Conservation (phyloP, 2,113 vertebrate genomes). For the Nematolebias whitei region DNA sequence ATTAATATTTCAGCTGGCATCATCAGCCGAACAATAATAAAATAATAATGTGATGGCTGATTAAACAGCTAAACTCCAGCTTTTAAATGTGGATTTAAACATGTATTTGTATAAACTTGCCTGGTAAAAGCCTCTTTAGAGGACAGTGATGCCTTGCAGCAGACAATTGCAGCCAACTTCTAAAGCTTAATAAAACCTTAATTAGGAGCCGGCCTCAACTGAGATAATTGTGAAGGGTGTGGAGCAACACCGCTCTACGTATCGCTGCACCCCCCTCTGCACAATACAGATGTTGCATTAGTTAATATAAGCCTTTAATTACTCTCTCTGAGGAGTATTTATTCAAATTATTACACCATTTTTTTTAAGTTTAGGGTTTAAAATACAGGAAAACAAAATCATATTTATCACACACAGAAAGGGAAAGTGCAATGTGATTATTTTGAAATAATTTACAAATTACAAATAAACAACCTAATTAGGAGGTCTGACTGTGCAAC, state of each 20-base stretch:
- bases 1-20: conserved; percentile 80
- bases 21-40: conserved; percentile 82
- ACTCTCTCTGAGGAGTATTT: conserved; percentile 34
- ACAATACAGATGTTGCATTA: conserved; percentile 26
- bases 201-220: conserved; percentile 62
- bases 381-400: conserved; percentile 30
- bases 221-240: conserved; percentile 52
- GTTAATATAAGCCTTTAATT: conserved; percentile 36
- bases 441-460: neutral
- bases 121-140: conserved; percentile 76
- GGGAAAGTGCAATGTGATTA: conserved; percentile 11
- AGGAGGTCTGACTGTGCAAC: conserved; percentile 16
- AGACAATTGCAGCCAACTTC: conserved; percentile 64
- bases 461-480: conserved; percentile 56
- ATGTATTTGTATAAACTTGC: conserved; percentile 80
- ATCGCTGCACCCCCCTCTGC: conserved; percentile 20
- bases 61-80: conserved; percentile 80
- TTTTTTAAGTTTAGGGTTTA: conserved; percentile 1
- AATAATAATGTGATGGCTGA: conserved; percentile 81
- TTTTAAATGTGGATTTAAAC: conserved; percentile 80
- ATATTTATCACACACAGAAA: conserved; percentile 19
- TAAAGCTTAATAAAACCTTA: conserved; percentile 76
- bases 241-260: conserved; percentile 40
- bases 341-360: conserved; percentile 17
- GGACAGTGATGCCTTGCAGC: conserved; percentile 75